Evolutionary conservation across 1,140 invertebrate species (phyloP).

Genomic region (Drosophila hydei): DNA sequence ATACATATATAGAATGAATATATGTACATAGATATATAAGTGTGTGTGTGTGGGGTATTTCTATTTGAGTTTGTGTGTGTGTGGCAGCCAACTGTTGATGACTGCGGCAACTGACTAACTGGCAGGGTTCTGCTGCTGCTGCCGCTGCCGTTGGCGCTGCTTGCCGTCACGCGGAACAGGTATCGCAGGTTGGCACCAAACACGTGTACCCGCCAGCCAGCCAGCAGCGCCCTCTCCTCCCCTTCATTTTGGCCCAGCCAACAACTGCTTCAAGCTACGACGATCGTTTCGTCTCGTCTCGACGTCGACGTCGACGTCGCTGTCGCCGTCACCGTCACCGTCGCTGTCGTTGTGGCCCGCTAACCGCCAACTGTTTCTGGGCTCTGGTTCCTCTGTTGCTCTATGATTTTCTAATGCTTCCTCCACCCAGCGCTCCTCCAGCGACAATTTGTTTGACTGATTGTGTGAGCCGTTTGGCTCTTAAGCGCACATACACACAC

Average conservation of each 20-base stretch:
- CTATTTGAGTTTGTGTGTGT: too few relatives aligned
- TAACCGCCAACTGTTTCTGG: slow-evolving; percentile 64
- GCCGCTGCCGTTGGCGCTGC: slow-evolving; percentile 24
- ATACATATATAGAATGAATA: not conserved
- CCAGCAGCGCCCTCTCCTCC: not conserved
- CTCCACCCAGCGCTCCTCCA: slow-evolving; percentile 44
- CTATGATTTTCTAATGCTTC: slow-evolving; percentile 69
- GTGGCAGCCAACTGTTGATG: slow-evolving; percentile 70
- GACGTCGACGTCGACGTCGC: slow-evolving; percentile 30
- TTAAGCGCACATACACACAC: slow-evolving; percentile 22
- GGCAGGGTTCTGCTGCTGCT: slow-evolving; percentile 71
- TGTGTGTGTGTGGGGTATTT: too few relatives aligned
- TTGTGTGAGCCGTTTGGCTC: slow-evolving; percentile 43
- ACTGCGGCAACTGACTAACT: slow-evolving; percentile 76
- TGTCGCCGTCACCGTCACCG: too few relatives aligned
- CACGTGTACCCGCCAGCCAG: slow-evolving; percentile 71
- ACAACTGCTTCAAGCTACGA: slow-evolving; percentile 29
- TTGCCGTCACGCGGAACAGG: slow-evolving; percentile 73
- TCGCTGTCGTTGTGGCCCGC: slow-evolving; percentile 43
- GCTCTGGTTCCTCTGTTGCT: slow-evolving; percentile 47
- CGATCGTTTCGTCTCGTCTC: slow-evolving; percentile 37
- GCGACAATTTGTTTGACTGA: slow-evolving; percentile 55
- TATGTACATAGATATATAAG: slow-evolving; percentile 3
- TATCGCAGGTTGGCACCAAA: slow-evolving; percentile 80
- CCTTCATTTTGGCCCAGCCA: not conserved